Conservation (phyloP, 2,113 vertebrate genomes). For the Osmerus mordax region DNA sequence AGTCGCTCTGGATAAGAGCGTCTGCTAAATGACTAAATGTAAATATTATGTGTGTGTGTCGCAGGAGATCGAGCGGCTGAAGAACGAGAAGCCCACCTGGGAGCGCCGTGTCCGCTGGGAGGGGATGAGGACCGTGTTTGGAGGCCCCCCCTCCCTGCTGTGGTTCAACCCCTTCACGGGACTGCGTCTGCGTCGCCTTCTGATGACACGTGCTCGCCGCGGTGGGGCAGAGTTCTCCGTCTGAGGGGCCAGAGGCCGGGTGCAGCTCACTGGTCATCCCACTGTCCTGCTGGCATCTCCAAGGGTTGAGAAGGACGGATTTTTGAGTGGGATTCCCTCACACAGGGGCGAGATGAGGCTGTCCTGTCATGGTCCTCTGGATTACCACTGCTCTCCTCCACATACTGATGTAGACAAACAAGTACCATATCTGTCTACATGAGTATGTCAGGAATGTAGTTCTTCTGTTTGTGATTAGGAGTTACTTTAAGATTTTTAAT, state of each 20-base stretch:
- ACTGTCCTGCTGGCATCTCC: no score
- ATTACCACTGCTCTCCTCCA: not conserved
- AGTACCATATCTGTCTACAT: not conserved
- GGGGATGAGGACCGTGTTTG: constrained; percentile 87
- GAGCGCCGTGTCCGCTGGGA: constrained; percentile 87
- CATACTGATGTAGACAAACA: not conserved
- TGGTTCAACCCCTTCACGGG: constrained; percentile 92
- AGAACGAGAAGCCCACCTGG: constrained; percentile 91
- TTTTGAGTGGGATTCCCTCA: no score
- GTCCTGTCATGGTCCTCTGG: no score
- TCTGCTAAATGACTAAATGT: no score
- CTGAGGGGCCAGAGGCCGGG: constrained; percentile 52
- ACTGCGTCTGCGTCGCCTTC: constrained; percentile 73
- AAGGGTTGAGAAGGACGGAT: no score
- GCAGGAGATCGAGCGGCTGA: constrained; percentile 89
- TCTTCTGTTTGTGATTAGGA: not conserved
- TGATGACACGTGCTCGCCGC: constrained; percentile 64
- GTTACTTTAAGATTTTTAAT: not conserved
- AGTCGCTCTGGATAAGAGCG: no score
- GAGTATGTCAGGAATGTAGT: not conserved
- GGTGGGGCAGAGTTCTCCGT: constrained; percentile 82
- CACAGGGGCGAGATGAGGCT: no score
- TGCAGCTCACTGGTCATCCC: no score
- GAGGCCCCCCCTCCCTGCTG: constrained; percentile 82
- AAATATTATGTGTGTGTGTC: constrained; percentile 12